These are phyloP conservation scores for Picathartes gymnocephalus DNA, from an alignment of 2,113 vertebrate genomes.

Conservation along the genomic window DNA sequence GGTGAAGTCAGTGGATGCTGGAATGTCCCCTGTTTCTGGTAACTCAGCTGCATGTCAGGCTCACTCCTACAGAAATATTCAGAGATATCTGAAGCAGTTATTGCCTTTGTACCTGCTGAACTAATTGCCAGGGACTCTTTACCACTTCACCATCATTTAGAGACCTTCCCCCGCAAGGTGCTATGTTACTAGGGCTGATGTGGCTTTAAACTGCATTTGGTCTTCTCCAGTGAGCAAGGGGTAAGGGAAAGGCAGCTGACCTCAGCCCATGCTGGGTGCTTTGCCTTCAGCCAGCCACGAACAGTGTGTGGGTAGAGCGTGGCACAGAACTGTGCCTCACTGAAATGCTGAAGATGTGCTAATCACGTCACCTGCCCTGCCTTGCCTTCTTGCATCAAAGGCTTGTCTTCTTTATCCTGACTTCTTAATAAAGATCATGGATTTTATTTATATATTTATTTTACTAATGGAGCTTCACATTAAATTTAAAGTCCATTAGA, in stretches of 20 bases:
- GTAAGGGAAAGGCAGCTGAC: neutral
- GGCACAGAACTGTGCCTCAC: neutral
- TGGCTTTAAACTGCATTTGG: neutral
- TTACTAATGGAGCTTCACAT: constrained; percentile 46
- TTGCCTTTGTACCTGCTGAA: neutral
- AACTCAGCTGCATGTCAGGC: neutral
- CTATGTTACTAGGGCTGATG: neutral
- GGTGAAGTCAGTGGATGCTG: neutral
- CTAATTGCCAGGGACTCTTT: neutral
- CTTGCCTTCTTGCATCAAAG: constrained; percentile 37
- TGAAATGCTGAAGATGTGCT: constrained; percentile 14
- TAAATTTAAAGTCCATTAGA: constrained; percentile 57
- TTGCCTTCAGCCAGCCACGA: neutral
- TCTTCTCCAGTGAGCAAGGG: neutral
- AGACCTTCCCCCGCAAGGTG: neutral
- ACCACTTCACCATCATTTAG: neutral
- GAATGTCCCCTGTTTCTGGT: neutral
- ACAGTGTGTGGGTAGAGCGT: neutral
- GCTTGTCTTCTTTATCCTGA: neutral
- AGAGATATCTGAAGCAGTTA: neutral
- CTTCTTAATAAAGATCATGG: constrained; percentile 35
- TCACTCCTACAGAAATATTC: neutral
- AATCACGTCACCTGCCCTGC: neutral
- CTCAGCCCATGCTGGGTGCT: neutral
- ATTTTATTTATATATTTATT: constrained; percentile 48